Evolutionary conservation across 2,113 vertebrate genomes (phyloP), one percentile per base, ranked within the genome.

Genomic region (Percopsis transmontana): DNA sequence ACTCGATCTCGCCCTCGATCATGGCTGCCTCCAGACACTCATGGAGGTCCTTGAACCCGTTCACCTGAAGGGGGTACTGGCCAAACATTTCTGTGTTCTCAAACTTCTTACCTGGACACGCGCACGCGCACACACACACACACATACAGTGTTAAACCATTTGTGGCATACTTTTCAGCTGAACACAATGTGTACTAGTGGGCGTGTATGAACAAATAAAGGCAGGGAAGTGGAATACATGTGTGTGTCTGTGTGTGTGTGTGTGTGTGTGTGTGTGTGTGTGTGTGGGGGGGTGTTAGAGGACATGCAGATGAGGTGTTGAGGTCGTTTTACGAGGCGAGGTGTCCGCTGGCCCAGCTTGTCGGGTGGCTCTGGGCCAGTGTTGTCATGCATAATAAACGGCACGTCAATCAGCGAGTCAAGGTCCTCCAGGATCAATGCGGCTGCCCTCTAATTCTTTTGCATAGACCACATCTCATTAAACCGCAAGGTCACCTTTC

Each of bases 21-120:
- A 99, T 99, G 3, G 97, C 97, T 16, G 97, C 97, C 89, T 99
- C 97, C 21, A 99, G 91, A 91, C 96, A 99, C 88, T 99, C 97
- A 1, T 99, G 97, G 10, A 99, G 92, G 86, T 98, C 96, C 90
- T 97, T 98, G 85, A 99, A 99, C 70, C 96, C 97, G 18, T 98
- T 99, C 66, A 99, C 97, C 78, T 99, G 97, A 45, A 99, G 94
- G 0, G 97, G 97, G 87, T 99, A 99, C 91, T 98, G 97, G 64
- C 97, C 97, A 81, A 99, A 99, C 95, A 96, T 96, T 90, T 99
- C 97, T 0, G 96, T 96, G 89, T 99, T 99, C 85, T 98, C 96
- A 92, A 99, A 99, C 82, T 98, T 97, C 91, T 99, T 98, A 77
- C 97, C 97, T 99, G 68, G 58, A 5, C 41, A 70, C 3, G 63